Evolutionary conservation across 2,113 vertebrate genomes (phyloP).

Genomic region (Jaculus jaculus): DNA sequence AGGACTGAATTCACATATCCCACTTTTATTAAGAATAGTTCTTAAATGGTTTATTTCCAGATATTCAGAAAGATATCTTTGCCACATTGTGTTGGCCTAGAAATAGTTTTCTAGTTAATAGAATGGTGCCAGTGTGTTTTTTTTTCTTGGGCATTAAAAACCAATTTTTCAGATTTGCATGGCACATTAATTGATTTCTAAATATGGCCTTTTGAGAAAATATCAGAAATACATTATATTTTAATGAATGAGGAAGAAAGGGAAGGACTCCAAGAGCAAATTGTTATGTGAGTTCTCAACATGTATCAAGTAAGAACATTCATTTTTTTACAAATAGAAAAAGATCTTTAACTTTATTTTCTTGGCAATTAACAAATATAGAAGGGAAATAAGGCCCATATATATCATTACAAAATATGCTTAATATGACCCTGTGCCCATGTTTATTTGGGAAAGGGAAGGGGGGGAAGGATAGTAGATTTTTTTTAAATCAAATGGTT

Average conservation of each 20-base stretch:
- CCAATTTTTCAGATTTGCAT: constrained; percentile 47
- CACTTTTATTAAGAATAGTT: constrained; percentile 67
- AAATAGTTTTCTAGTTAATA: constrained; percentile 53
- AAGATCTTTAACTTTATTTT: constrained; percentile 51
- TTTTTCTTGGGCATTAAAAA: background rate
- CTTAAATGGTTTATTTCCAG: constrained; percentile 61
- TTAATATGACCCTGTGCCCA: background rate
- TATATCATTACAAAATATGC: background rate
- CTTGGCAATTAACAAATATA: constrained; percentile 37
- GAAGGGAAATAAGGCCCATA: constrained; percentile 38
- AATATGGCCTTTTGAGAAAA: constrained; percentile 34
- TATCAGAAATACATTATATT: constrained; percentile 55
- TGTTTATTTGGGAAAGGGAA: constrained; percentile 18
- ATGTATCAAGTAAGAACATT: constrained; percentile 47
- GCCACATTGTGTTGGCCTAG: background rate
- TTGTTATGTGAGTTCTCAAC: constrained; percentile 25
- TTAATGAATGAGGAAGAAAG: constrained; percentile 38
- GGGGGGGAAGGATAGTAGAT: background rate
- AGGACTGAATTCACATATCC: constrained; percentile 61
- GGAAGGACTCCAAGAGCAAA: constrained; percentile 33
- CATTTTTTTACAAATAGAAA: constrained; percentile 53
- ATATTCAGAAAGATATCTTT: constrained; percentile 60
- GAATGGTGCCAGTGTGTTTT: background rate
- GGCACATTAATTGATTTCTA: constrained; percentile 50
- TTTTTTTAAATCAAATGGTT: background rate